These are phyloP conservation scores for Eolophus roseicapilla DNA, from an alignment of 2,113 vertebrate species.

Conservation along the genomic window DNA sequence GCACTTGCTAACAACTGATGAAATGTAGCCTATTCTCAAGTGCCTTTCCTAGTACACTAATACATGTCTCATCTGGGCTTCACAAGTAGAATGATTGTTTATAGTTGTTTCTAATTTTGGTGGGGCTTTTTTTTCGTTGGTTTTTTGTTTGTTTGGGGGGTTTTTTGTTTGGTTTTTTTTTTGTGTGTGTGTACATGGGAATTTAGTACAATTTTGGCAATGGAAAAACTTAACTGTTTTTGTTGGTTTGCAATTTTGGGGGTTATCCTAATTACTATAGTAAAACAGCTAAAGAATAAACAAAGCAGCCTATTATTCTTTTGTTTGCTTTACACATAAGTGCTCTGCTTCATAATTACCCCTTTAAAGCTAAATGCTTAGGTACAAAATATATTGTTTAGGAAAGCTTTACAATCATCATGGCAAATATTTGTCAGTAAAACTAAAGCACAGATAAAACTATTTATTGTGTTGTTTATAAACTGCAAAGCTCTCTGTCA, in stretches of 20 bases:
- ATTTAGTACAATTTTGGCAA: neutral
- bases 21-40: neutral
- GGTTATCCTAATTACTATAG: conserved; percentile 11
- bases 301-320: neutral
- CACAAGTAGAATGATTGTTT: neutral
- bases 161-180: too few species aligned
- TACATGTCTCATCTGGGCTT: neutral
- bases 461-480: neutral
- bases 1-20: neutral
- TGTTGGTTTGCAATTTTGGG: neutral
- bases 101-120: neutral
- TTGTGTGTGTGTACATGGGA: neutral
- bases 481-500: neutral
- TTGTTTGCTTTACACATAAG: neutral
- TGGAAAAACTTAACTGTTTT: neutral
- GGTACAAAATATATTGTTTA: neutral
- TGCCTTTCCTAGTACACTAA: neutral
- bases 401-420: neutral
- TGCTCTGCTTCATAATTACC: neutral
- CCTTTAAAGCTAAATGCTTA: neutral
- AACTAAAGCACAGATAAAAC: neutral
- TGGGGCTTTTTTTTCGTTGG: neutral
- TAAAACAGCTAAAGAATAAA: conserved; percentile 20
- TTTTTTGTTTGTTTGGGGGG: neutral
- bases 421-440: neutral